Evolutionary conservation across 2,888 invertebrate species (phyloP), one percentile per base, ranked within the genome.

Genomic region (Drosophila neutralis): DNA sequence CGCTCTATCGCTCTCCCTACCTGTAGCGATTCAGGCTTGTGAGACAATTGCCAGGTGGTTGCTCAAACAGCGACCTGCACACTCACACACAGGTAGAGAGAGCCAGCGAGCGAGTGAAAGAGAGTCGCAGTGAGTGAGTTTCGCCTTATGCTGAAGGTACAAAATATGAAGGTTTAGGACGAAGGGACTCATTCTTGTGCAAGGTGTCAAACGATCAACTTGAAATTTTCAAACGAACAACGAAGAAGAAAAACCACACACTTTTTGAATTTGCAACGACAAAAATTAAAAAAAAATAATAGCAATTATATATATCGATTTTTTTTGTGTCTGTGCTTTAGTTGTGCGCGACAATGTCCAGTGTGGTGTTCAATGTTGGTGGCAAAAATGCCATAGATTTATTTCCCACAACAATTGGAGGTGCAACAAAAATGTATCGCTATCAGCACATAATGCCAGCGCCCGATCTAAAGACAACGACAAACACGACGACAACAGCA

Each of bases 161-260:
- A 93, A 92, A 93, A 93, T 89, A 87, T 89, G 92, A 92, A 92
- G 93, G 92, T 92, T 91, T 92, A 93, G 93, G 93, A 93, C 93
- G 92, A 93, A 93, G 92, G 93, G 93, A 92, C 93, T 93, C 94
- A 94, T 94, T 94, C 93, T 93, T 93, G 93, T 93, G 93, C 93
- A 93, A 93, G 93, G 93, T 93, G 92, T 92, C 93, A 92, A 92
- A 91, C 91, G 90, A 92, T 90, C 91, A 88, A 92, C 91, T 92
- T 90, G 90, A 80, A 67, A 62, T 54, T 60, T 64, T 52, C 54
- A 73, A 69, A 49, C 42, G 42, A 59, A 42, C n/a, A 48, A 2
- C 21, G 27, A 45, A 53, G 13, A 18, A 18, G 29, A 61, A 59
- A 73, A 64, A 53, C 49, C 67, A 73, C 67, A 66, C 62, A 72